A percentile compares a stretch with the other conserved stretches of the same genome.
These are phyloP conservation scores for Littorina saxatilis DNA, from an alignment of 1,140 invertebrate species.

Conservation along the genomic window DNA sequence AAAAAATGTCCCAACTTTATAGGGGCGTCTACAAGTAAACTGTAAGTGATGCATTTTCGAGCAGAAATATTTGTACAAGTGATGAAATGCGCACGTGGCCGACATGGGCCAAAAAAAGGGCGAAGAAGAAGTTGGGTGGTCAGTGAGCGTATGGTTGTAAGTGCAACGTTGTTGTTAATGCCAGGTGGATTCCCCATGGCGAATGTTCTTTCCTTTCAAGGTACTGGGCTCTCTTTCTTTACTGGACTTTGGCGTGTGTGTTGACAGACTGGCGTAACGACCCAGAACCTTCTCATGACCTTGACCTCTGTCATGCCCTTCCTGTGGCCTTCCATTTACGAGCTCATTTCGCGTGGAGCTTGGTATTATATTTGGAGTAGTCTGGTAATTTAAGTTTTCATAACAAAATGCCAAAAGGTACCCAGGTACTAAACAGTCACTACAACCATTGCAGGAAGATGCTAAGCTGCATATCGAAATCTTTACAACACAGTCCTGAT, in stretches of 20 bases:
- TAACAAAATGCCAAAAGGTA: slow-evolving; percentile 37
- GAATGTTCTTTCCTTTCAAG: neutral
- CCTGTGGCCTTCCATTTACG: slow-evolving; percentile 12
- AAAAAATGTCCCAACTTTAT: slow-evolving; percentile 34
- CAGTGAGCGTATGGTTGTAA: neutral
- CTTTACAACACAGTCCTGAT: neutral
- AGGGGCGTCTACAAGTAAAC: slow-evolving; percentile 21
- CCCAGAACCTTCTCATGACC: slow-evolving; percentile 30
- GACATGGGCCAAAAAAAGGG: neutral
- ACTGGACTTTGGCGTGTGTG: slow-evolving; percentile 19
- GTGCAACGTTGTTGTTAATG: neutral
- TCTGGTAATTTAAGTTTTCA: neutral
- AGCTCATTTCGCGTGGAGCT: slow-evolving; percentile 21
- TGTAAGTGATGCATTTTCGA: slow-evolving; percentile 36
- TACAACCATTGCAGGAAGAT: neutral
- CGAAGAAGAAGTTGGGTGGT: slow-evolving; percentile 7
- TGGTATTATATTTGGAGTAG: slow-evolving; percentile 15
- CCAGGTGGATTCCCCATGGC: neutral
- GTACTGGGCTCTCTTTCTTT: neutral
- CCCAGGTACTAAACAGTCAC: slow-evolving; percentile 23
- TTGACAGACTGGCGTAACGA: slow-evolving; percentile 22
- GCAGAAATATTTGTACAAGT: slow-evolving; percentile 33
- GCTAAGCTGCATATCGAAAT: neutral
- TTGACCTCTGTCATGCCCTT: slow-evolving; percentile 5
- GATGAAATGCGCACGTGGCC: slow-evolving; percentile 30